These are phyloP conservation scores for Rhinella marina DNA, from an alignment of 2,797 vertebrate genomes.

Conservation along the genomic window DNA sequence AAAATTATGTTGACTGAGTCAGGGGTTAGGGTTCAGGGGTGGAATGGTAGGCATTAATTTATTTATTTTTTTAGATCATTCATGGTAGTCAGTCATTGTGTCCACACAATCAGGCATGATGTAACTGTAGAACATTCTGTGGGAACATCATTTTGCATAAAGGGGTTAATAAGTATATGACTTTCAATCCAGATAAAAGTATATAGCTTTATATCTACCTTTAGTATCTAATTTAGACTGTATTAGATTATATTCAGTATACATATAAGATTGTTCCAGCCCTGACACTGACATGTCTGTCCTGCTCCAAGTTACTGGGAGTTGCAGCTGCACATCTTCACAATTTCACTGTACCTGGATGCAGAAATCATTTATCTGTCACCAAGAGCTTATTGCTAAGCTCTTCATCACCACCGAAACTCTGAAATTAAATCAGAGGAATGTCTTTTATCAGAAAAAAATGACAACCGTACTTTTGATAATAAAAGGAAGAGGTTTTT, in stretches of 20 bases:
- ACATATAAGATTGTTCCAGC: neutral
- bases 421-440: conserved; percentile 54
- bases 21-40: too few species aligned
- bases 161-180: neutral
- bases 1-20: too few species aligned
- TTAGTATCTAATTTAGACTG: neutral
- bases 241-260: neutral
- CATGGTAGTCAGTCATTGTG: too few species aligned
- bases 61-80: too few species aligned
- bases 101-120: too few species aligned
- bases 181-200: neutral
- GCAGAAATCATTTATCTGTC: conserved; percentile 55
- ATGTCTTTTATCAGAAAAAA: conserved; percentile 44
- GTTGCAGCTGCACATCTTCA: conserved; percentile 15
- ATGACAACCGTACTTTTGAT: conserved; percentile 47
- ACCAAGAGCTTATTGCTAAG: conserved; percentile 50
- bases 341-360: conserved; percentile 40
- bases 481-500: conserved; percentile 34
- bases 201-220: neutral
- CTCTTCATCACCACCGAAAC: conserved; percentile 49
- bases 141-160: too few species aligned
- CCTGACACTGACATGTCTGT: neutral
- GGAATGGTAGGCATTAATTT: too few species aligned
- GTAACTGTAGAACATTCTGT: too few species aligned
- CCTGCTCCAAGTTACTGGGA: neutral